Base-by-base conservation (phyloP, 2,797 vertebrate species). In the Eulemur coronatus region DNA sequence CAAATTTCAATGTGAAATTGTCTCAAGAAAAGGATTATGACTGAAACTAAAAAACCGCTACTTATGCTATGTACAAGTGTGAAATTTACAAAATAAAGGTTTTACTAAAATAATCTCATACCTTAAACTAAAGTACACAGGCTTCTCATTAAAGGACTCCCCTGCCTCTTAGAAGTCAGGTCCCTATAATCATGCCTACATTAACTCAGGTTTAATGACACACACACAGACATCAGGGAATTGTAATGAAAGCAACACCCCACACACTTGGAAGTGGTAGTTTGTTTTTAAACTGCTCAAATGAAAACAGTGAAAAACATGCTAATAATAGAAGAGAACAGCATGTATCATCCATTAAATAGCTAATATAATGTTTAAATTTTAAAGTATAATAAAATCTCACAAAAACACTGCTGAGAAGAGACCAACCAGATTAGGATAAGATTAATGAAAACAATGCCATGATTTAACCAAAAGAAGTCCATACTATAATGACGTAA, bases 381-480 rank as follows among this genome's bases (percentile, higher is more conserved):
- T 50, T 87, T 94, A 79, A 81, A 94, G 57, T 80, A 52, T 57
- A 75, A 93, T 59, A 89, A 88, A 94, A 82, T 82, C 14, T 95
- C 38, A 89, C 80, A 55, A 70, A 97, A 89, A 93, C 17, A 80
- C 22, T 46, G 26, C 85, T 38, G 2, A 92, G 78, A 90, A 55
- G 24, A 88, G 55, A 91, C 76, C 26, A 92, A 89, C 17, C 81
- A 82, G 43, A 79, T 2, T 92, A 13, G 10, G 28, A 89, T 48
- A 61, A 92, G 15, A 88, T 7, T 46, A 50, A 78, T 90, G 46
- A 75, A 63, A 79, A 81, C 15, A 89, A 72, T 79, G 4, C 26
- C 76, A 28, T 63, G 72, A 76, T 52, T 84, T 76, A 88, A 73
- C 28, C 30, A 72, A 63, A 92, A 91, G 22, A 38, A 91, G 15